A percentile compares a stretch with the other conserved stretches of the same genome.
These are phyloP conservation scores for Rugalucina vietnamica DNA, from an alignment of 2,888 invertebrate genomes.

Conservation along the genomic window DNA sequence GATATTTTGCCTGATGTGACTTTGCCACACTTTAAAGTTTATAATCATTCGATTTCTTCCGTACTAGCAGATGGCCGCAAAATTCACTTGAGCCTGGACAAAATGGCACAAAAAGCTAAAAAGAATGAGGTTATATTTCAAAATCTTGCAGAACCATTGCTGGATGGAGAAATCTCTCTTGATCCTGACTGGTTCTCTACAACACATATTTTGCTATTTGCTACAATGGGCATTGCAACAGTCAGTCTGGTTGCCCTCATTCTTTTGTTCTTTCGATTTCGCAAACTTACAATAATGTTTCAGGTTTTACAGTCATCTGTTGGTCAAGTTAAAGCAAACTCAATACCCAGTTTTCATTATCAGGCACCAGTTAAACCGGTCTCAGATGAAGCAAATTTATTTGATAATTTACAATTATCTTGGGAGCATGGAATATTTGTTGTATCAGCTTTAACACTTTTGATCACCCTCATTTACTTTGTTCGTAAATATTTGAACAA, in stretches of 20 bases:
- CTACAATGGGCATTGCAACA: background rate
- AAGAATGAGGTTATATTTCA: slow-evolving; percentile 4
- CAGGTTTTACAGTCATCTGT: background rate
- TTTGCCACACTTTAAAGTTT: slow-evolving; percentile 12
- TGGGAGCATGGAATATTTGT: slow-evolving; percentile 5
- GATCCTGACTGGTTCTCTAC: background rate
- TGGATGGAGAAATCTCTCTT: background rate
- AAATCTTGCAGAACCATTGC: background rate
- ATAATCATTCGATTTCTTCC: slow-evolving; percentile 12
- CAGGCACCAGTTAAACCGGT: background rate
- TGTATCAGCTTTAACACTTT: background rate
- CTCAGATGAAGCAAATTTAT: background rate
- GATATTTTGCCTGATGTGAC: background rate
- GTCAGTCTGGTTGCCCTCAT: background rate
- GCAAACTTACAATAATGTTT: background rate
- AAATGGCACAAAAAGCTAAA: slow-evolving; percentile 20
- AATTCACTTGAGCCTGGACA: slow-evolving; percentile 15
- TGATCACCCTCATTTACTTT: background rate
- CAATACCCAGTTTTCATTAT: slow-evolving; percentile 7
- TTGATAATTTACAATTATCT: background rate
- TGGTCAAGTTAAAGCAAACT: background rate
- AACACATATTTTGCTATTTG: background rate
- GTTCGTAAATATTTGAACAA: background rate
- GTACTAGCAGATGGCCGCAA: slow-evolving; percentile 11
- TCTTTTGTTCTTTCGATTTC: background rate